Conservation (phyloP, 2,113 vertebrate genomes). For the Phaethornis superciliosus region DNA sequence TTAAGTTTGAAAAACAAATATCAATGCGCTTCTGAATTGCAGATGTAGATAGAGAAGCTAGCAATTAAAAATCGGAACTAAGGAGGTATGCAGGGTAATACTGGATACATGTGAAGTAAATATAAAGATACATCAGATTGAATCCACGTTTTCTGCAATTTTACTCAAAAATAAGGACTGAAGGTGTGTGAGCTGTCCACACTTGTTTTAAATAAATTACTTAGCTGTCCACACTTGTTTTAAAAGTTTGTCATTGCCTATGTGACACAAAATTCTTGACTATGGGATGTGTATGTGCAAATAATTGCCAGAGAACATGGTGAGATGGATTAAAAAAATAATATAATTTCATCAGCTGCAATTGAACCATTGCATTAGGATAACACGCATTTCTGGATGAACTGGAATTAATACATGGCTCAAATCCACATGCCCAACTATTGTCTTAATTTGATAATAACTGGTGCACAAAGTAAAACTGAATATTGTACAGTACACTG, state of each 20-base stretch:
- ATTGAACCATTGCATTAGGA: constrained; percentile 59
- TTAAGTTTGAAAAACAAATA: not conserved
- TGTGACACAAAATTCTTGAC: not conserved
- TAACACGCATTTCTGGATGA: constrained; percentile 53
- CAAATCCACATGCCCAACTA: constrained; percentile 48
- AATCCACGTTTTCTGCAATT: not conserved
- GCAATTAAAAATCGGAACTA: not conserved
- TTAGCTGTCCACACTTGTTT: not conserved
- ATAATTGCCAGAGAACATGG: not conserved
- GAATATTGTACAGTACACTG: not conserved
- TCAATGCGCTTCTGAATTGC: not conserved
- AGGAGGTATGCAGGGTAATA: not conserved
- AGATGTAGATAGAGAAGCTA: not conserved
- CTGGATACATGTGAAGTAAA: not conserved
- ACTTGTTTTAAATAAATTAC: not conserved
- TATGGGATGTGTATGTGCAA: not conserved
- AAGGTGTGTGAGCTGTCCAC: not conserved
- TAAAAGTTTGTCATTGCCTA: not conserved
- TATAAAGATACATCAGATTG: not conserved
- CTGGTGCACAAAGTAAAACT: constrained; percentile 23
- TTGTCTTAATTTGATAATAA: constrained; percentile 66
- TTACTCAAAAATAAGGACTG: not conserved
- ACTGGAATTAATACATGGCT: constrained; percentile 53
- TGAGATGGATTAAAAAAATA: constrained; percentile 57
- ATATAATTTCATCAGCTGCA: constrained; percentile 69